Evolutionary conservation across 2,888 invertebrate species (phyloP), one percentile per base, ranked within the genome.

Genomic region (Rhodophaea formosa): DNA sequence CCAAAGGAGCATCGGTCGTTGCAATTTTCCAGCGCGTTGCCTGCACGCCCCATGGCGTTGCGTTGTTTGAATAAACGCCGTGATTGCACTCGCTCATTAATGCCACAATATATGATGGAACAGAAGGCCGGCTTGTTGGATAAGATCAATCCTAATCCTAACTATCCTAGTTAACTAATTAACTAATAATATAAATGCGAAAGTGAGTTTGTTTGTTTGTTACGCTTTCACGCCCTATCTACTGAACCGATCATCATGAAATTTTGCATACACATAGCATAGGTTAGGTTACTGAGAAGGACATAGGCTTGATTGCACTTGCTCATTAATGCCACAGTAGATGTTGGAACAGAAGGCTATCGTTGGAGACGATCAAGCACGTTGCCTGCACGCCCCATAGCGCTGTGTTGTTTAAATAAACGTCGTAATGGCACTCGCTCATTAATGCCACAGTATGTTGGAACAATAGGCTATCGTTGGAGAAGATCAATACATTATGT

Each of bases 21-120:
- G 57, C 49, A 54, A 62, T 64, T 63, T 60, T 63, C 57, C 53
- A 55, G 55, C 53, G 58, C 56, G 58, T 64, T 65, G 51, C 35
- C 17, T 35, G 51, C 51, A 35, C 51, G 51, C 51, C n/a, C n/a
- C 35, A 51, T 17, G 6, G 35, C 51, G 35, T 51, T 57, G 57
- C 59, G 56, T 55, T 61, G 61, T 61, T 64, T 62, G 61, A 57
- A 59, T 58, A 60, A 61, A 61, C 35, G 54, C 59, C 45, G 3
- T 59, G 60, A 61, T 64, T 62, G 56, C 57, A 51, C 42, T 42
- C 29, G 44, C 53, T 53, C 53, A 53, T 47, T 53, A 44, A 8
- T 15, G 44, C 29, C 17, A 35, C 14, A 51, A 14, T 3, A 49
- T 8, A 32, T n/a, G 32, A 32, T 10, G 14, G 8, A 1, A 32